Evolutionary conservation across 2,888 invertebrate species (phyloP).

Genomic region (Synanthedon formicaeformis): DNA sequence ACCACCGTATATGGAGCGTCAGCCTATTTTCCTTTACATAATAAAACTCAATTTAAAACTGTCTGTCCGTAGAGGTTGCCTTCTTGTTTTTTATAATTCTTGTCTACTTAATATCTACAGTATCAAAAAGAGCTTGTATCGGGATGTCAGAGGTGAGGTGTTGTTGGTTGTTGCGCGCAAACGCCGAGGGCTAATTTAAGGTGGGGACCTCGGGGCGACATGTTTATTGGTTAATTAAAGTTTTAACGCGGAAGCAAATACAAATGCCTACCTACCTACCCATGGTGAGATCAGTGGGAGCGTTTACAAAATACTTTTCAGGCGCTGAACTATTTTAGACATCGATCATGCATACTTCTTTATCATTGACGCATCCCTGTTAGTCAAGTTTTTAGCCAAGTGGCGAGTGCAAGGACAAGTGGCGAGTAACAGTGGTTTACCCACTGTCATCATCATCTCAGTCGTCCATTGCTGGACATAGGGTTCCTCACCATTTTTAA

Average conservation of each 20-base stretch:
- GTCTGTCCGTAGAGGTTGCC: too few species aligned
- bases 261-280: constrained; percentile 10
- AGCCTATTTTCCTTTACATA: background rate
- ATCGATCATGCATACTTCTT: too few species aligned
- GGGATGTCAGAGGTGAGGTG: background rate
- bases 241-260: constrained; percentile 60
- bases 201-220: constrained; percentile 47
- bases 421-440: too few species aligned
- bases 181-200: constrained; percentile 47
- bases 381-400: too few species aligned
- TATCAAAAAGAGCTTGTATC: background rate
- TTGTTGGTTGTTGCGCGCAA: constrained; percentile 7
- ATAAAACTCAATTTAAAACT: background rate
- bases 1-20: too few species aligned
- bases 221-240: constrained; percentile 71
- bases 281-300: constrained; percentile 23
- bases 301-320: constrained; percentile 20
- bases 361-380: too few species aligned
- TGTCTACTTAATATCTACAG: background rate
- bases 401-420: too few species aligned
- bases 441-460: too few species aligned
- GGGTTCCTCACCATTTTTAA: too few species aligned
- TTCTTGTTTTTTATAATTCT: background rate
- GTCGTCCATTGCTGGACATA: too few species aligned
- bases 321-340: too few species aligned